Base-by-base conservation (phyloP, 2,113 vertebrate species). In the Pollimyrus isidori region DNA sequence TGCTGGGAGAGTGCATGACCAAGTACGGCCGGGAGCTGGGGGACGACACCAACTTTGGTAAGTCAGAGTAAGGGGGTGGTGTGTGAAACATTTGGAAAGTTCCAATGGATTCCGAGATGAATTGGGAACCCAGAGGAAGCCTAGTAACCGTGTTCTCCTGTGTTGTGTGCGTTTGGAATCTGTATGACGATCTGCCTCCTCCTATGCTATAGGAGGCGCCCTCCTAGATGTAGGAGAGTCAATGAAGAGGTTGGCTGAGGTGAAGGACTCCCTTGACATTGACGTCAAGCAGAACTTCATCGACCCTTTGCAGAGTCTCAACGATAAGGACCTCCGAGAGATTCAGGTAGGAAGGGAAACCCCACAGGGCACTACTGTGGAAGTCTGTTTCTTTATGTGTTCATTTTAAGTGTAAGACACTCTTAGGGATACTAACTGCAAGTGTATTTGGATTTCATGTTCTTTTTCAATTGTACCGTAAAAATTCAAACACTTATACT, bases 201-300 rank as follows among this genome's bases (percentile, higher is more conserved):
- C 26, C n/a, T 52, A 0, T 52, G 10, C 89, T 93, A 0, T 90
- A 99, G 98, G 98, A 0, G 97, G 97, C 0, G 98, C 98, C 0
- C 95, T 99, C n/a, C 88, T 97, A 0, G 98, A 98, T 0, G 95
- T 97, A 0, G 98, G 98, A 0, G 98, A 99, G 4, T 95, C 98
- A 3, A 99, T 99, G 98, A 99, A 97, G 90, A 97, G 96, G 85
- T 89, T 99, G 95, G 96, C 98, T 0, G 97, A 99, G 91, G 95
- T 98, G 86, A 99, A 99, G 93, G 97, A 99, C 93, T 98, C 97
- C 0, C 94, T 99, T 94, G 98, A 99, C 92, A 99, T 99, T 0
- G 98, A 99, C 42, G 98, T 99, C 88, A 99, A 99, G 89, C 98
- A 99, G 85, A 99, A 99, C 91, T 99, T 99, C 91, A 97, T 99